phyloP scores from a whole-genome alignment of 92 coral and sea anemone species.

The Epizoanthus rinbou region DNA sequence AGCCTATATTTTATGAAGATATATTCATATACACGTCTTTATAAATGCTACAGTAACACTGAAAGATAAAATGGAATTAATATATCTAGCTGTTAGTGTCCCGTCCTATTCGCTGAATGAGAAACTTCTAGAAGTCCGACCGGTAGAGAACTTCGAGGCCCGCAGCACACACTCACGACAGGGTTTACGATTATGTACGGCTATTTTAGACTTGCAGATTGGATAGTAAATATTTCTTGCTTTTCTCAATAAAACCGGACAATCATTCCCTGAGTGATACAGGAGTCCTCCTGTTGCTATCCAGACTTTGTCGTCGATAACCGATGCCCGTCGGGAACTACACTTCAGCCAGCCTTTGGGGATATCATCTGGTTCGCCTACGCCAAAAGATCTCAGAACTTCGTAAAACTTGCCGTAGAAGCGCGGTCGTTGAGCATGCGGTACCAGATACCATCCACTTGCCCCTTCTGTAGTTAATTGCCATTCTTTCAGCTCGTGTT shows the following conservation, averaged over 20 bases:
- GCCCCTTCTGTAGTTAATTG: neutral
- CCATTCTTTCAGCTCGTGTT: conserved; percentile 23
- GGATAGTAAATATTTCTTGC: conserved; percentile 32
- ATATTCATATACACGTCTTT: too few relatives aligned
- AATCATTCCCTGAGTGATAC: conserved; percentile 12
- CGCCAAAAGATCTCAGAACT: conserved; percentile 9
- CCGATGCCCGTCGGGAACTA: neutral
- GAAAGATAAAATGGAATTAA: neutral
- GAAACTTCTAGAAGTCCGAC: neutral
- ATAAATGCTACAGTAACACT: neutral
- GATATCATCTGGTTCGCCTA: conserved; percentile 21
- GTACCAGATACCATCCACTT: conserved; percentile 17
- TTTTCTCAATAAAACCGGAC: conserved; percentile 8
- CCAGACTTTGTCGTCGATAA: conserved; percentile 11
- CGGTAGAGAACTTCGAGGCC: neutral
- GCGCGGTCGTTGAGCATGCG: neutral
- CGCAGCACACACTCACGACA: conserved; percentile 15
- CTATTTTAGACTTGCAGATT: conserved; percentile 13
- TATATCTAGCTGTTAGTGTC: neutral
- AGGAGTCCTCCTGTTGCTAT: conserved; percentile 32
- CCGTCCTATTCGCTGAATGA: conserved; percentile 29
- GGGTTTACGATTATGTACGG: conserved; percentile 11
- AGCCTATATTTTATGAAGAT: too few relatives aligned
- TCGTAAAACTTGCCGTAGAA: conserved; percentile 38
- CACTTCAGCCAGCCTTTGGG: conserved; percentile 32